Evolutionary conservation across 2,113 vertebrate species (phyloP), one percentile per base, ranked within the genome.

Genomic region (Gyps fulvus): DNA sequence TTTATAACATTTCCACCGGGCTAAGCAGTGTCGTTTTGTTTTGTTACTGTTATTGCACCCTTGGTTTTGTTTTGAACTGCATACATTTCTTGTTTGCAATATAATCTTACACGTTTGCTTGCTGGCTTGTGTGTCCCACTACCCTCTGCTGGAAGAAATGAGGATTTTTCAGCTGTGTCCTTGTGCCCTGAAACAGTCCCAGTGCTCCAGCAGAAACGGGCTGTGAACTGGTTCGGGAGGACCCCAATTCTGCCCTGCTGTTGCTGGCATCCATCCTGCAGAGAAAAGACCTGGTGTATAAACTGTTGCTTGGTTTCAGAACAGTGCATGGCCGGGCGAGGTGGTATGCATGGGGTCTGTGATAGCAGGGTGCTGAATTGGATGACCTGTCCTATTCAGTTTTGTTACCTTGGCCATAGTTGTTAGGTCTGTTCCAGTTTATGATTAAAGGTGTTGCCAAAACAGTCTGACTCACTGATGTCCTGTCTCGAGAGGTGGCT

Each of bases 81-180:
- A 1, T n/a, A 6, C 29, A 12, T 65, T 43, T 91, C 55, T 92
- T 3, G 2, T 25, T 61, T 66, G 71, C 34, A 62, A 2, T 58
- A 17, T 22, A 14, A 61, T 80, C 54, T 47, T 40, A 31, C 7
- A 16, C 1, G 0, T 69, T 90, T 74, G 22, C 43, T 76, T 76
- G 22, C 23, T 9, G 84, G 70, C 71, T 69, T 45, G 54, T 66
- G 82, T 86, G 40, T 38, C 92, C 76, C 92, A 58, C 78, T 85
- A 87, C 95, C 95, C 92, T 95, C 90, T 93, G 87, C 93, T 94
- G 95, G 96, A 94, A 93, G 87, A 76, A 90, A 88, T 0, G 16
- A 85, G 71, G 84, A 83, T 90, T 92, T 91, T 72, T 83, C 62
- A 29, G 31, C 31, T 72, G 15, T 54, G 25, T 69, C 52, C 58